Evolutionary conservation across 2,113 vertebrate genomes (phyloP), one percentile per base, ranked within the genome.

Genomic region (Rutilus rutilus): DNA sequence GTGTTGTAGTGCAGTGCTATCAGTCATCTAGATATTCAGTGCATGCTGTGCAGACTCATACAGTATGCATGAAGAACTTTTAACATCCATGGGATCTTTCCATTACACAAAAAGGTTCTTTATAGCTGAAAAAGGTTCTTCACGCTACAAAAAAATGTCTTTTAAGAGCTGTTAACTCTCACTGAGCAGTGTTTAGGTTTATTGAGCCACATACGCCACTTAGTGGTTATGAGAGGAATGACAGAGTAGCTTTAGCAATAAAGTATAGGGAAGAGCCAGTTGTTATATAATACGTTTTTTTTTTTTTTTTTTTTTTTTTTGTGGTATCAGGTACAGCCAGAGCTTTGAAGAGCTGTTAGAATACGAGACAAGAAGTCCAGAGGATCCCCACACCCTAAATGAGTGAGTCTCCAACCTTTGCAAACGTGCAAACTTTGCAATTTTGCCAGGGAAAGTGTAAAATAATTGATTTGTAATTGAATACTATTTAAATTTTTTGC

Each of bases 261-360:
- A 42, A 42, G 36, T 5, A 33, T 0, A 25, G 11, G 23, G 25
- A 64, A 64, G 60, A 64, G 23, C 4, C n/a, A 64, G 10, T 64
- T 64, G 33, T 23, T 71, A 65, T 11, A 71, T 4, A 39, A 39
- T 39, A 39, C 15, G 0, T 62, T 9, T 64, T 64, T 6, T 5
- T 33, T n/a, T n/a, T 42, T 0, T 36, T 89, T 62, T 62, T 12
- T 5, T 33, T 42, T 0, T 36, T 89, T 19, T 92, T 92, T 90
- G 36, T 47, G 23, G 6, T 25, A 74, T 74, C 89, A 97, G 96
- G 96, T 97, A 97, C 73, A 96, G 96, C 94, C 96, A 97, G 90
- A 97, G 96, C 85, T 97, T 97, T 77, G 92, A 96, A 86, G 95
- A 97, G 85, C 93, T 97, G 90, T 90, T 97, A 87, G 95, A 96